Conservation (phyloP, 2,888 invertebrate genomes). For the Thereva unica region DNA sequence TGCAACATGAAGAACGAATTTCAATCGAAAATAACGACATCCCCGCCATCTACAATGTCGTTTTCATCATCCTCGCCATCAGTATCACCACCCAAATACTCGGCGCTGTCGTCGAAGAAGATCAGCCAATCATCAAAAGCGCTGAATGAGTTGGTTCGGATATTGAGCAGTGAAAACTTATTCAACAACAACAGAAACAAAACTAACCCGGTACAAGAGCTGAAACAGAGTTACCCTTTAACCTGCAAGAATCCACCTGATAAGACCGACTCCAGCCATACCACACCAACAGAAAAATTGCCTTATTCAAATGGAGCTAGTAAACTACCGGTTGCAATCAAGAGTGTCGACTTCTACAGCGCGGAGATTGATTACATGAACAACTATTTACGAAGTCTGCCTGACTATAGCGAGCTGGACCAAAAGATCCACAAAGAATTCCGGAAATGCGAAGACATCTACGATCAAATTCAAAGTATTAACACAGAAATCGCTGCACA, state of each 20-base stretch:
- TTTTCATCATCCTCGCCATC: constrained; percentile 55
- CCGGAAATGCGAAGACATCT: constrained; percentile 57
- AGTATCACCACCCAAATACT: constrained; percentile 50
- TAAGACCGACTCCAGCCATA: constrained; percentile 6
- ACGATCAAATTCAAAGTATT: constrained; percentile 53
- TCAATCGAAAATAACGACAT: constrained; percentile 46
- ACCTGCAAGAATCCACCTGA: constrained; percentile 33
- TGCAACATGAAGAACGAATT: constrained; percentile 15
- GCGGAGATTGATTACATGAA: constrained; percentile 60
- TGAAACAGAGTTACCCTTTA: constrained; percentile 3
- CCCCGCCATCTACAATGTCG: constrained; percentile 54
- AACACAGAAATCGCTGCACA: constrained; percentile 40
- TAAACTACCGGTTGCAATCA: constrained; percentile 9
- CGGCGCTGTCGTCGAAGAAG: not conserved
- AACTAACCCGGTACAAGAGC: constrained; percentile 8
- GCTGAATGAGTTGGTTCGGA: constrained; percentile 31
- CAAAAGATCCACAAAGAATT: constrained; percentile 57
- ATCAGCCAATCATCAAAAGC: constrained; percentile 25
- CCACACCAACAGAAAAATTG: constrained; percentile 11
- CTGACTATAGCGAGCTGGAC: constrained; percentile 57
- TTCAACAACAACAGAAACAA: constrained; percentile 15
- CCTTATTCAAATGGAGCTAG: not conserved
- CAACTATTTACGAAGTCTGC: constrained; percentile 58
- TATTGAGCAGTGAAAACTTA: constrained; percentile 30
- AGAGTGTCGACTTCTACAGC: constrained; percentile 52